Percentiles rank a stretch among this genome's conserved stretches.
Conservation (phyloP, 2,113 vertebrate species). For the Lophius piscatorius region DNA sequence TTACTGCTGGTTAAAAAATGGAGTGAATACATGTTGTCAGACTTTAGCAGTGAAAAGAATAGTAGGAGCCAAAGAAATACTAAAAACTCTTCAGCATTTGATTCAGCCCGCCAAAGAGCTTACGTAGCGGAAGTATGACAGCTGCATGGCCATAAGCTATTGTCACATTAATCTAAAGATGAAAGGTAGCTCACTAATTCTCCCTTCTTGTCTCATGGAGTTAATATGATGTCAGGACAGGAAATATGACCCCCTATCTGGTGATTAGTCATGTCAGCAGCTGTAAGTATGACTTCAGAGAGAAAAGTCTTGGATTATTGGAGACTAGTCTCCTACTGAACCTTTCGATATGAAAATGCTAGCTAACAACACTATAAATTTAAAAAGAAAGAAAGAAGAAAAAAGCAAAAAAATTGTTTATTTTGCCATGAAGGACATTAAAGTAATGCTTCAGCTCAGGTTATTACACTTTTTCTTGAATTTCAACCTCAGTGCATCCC, state of each 20-base stretch:
- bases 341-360: not conserved
- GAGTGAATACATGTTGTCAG: conserved; percentile 1
- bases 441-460: too few species aligned
- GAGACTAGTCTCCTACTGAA: conserved; percentile 5
- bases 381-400: too few species aligned
- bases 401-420: too few species aligned
- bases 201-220: conserved; percentile 40
- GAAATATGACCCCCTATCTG: conserved; percentile 51
- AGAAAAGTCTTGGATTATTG: conserved; percentile 7
- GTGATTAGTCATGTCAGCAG: conserved; percentile 47
- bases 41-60: conserved; percentile 6
- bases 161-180: conserved; percentile 62
- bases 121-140: conserved; percentile 10
- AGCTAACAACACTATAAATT: too few species aligned
- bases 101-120: not conserved
- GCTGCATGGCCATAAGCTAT: conserved; percentile 32
- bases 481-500: too few species aligned
- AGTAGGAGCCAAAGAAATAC: not conserved
- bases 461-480: too few species aligned
- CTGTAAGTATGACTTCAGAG: conserved; percentile 30
- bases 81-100: conserved; percentile 7
- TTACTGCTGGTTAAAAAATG: conserved; percentile 7
- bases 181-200: conserved; percentile 42
- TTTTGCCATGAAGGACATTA: too few species aligned
- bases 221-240: conserved; percentile 55